Percentiles rank a stretch among this genome's conserved stretches.
phyloP scores from a whole-genome alignment of 53 echinoderm and acorn worm genomes.

The Echinometra lucunter region DNA sequence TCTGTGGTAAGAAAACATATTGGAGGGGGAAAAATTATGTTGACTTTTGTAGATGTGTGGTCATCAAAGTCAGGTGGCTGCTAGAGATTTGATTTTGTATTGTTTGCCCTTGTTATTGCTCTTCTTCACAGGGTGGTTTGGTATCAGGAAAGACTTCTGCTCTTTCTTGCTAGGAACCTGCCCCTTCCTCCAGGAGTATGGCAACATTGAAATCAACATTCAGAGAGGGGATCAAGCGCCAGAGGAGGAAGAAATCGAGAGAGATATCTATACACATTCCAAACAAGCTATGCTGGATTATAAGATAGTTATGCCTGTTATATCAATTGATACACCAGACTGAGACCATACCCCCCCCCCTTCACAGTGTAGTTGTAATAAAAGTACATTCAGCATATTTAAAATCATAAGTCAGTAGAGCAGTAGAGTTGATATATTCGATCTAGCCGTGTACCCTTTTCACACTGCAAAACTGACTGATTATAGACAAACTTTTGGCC shows the following conservation, averaged over 20 bases:
- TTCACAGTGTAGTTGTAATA: background rate
- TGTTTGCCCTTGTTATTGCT: background rate
- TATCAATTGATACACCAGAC: constrained; percentile 91
- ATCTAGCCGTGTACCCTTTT: background rate
- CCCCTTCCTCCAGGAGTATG: constrained; percentile 90
- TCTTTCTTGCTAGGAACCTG: constrained; percentile 86
- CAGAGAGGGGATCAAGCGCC: constrained; percentile 56
- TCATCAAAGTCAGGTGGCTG: too few relatives aligned
- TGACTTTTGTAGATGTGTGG: too few relatives aligned
- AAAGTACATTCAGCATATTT: background rate
- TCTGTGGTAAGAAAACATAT: too few relatives aligned
- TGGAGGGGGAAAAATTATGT: too few relatives aligned
- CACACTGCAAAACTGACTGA: background rate
- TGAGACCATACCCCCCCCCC: constrained; percentile 49
- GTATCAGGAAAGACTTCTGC: constrained; percentile 99
- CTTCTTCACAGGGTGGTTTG: constrained; percentile 90
- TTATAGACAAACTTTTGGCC: background rate
- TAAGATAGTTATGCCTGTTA: constrained; percentile 85
- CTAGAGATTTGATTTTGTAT: background rate
- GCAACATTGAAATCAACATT: constrained; percentile 88
- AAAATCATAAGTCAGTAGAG: background rate
- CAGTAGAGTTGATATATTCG: constrained; percentile 7
- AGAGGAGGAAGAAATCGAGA: constrained; percentile 78
- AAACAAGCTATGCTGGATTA: constrained; percentile 82
- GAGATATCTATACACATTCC: constrained; percentile 81